Evolutionary conservation across 2,113 vertebrate species (phyloP), one percentile per base, ranked within the genome.

Genomic region (Bolborhynchus lineola): DNA sequence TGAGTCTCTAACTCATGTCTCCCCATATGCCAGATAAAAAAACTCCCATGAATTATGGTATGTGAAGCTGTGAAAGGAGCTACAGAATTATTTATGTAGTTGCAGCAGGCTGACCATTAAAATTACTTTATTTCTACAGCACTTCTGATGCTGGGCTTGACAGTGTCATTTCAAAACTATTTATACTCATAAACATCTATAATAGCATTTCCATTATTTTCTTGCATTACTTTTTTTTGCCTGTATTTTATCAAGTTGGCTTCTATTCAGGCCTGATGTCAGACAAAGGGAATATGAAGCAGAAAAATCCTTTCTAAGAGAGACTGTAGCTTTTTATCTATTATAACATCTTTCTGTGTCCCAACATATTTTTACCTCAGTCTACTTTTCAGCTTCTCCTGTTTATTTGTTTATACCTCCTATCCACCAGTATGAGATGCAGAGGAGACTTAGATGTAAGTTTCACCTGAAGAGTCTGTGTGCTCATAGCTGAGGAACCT

Each of bases 151-250:
- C 95, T 83, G 79, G 87, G 71, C 92, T 97, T 97, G 92, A 94
- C 96, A 96, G 91, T 97, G 93, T 98, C 95, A 96, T 98, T 98
- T 96, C 13, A 16, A 97, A 97, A 97, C 95, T 97, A 97, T 98
- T 98, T 96, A 96, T 98, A 95, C 91, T 96, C 97, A 92, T 95
- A 90, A 81, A 97, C 97, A 95, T 96, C 95, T 84, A 24, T 97
- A 97, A 97, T 91, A 96, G 95, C 92, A 90, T 97, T 98, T 97
- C 95, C 93, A 97, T 98, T 97, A 92, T 97, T 95, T 97, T 75
- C 13, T 85, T 90, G 84, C 68, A 80, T 70, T 62, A 44, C 80
- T 39, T 88, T 86, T 96, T 91, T 93, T 92, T 28, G 28, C 50
- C 88, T 93, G n/a, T 93, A 92, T 95, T 57, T 62, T 93, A 92